These are phyloP conservation scores for Campylomormyrus tamandua DNA, from an alignment of 2,113 vertebrate genomes.

Conservation along the genomic window DNA sequence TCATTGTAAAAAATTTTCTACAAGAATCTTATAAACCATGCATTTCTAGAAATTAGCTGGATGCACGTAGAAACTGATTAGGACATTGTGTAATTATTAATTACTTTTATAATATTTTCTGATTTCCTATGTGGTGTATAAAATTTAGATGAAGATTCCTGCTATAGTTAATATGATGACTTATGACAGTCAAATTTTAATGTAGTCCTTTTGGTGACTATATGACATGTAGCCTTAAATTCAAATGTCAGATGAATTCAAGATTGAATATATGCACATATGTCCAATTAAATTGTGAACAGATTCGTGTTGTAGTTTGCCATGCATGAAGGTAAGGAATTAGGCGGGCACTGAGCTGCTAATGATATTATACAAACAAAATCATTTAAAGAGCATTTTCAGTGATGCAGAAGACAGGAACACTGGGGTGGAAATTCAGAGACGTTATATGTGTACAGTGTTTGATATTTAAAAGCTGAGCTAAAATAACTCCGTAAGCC, in stretches of 20 bases:
- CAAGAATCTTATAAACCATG: not conserved
- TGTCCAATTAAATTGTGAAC: not conserved
- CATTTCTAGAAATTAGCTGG: not conserved
- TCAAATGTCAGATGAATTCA: not conserved
- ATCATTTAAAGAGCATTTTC: not conserved
- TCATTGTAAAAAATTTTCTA: not conserved
- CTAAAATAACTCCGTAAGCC: not conserved
- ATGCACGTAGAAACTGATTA: not conserved
- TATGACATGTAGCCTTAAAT: not conserved
- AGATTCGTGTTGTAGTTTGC: not conserved
- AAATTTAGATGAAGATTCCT: not conserved
- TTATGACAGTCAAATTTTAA: not conserved
- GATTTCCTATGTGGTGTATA: not conserved
- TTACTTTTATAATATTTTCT: not conserved
- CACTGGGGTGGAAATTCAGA: not conserved
- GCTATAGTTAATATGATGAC: not conserved
- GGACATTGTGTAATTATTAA: not conserved
- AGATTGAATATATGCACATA: not conserved
- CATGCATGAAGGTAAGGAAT: not conserved
- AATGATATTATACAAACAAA: not conserved
- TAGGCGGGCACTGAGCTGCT: not conserved
- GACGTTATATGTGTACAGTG: not conserved
- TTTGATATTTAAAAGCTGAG: not conserved
- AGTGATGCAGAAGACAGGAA: not conserved
- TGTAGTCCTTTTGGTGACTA: not conserved